A percentile compares a stretch with the other conserved stretches of the same genome.
These are phyloP conservation scores for Metallyticus violacea DNA, from an alignment of 2,888 invertebrate species.

Conservation along the genomic window DNA sequence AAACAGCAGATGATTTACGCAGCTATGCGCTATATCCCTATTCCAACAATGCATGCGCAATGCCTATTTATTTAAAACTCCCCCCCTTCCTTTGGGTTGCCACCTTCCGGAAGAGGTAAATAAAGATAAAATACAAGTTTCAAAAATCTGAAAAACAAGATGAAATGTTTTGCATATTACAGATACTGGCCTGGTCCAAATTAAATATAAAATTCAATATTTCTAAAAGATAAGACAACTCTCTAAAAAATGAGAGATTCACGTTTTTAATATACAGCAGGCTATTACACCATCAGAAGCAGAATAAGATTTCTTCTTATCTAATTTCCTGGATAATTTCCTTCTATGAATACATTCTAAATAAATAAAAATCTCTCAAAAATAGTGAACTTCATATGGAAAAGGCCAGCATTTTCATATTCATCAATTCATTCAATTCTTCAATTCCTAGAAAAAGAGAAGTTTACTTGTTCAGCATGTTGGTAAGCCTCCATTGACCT, in stretches of 20 bases:
- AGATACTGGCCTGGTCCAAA: constrained; percentile 16
- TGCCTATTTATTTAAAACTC: not conserved
- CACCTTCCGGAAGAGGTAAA: constrained; percentile 1
- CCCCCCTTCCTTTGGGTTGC: constrained; percentile 13
- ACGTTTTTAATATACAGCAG: not conserved
- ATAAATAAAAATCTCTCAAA: not conserved
- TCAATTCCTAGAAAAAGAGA: constrained; percentile 18
- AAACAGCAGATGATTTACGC: not conserved
- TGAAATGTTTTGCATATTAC: not conserved
- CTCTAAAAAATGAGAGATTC: not conserved
- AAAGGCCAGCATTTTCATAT: constrained; percentile 5
- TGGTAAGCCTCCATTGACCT: constrained; percentile 1
- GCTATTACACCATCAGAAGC: not conserved
- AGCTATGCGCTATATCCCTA: not conserved
- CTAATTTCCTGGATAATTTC: not conserved
- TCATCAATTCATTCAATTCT: not conserved
- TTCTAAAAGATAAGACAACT: not conserved
- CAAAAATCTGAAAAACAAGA: constrained; percentile 18
- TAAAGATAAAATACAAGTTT: not conserved
- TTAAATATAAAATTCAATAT: not conserved
- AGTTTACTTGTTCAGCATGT: not conserved
- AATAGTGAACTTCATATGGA: not conserved
- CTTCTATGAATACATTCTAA: not conserved
- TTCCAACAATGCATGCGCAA: constrained; percentile 7
- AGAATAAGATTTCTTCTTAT: not conserved